Percentiles rank a stretch among this genome's conserved stretches.
These are phyloP conservation scores for Glaucopsyche alexis DNA, from an alignment of 2,888 invertebrate species.

Conservation along the genomic window DNA sequence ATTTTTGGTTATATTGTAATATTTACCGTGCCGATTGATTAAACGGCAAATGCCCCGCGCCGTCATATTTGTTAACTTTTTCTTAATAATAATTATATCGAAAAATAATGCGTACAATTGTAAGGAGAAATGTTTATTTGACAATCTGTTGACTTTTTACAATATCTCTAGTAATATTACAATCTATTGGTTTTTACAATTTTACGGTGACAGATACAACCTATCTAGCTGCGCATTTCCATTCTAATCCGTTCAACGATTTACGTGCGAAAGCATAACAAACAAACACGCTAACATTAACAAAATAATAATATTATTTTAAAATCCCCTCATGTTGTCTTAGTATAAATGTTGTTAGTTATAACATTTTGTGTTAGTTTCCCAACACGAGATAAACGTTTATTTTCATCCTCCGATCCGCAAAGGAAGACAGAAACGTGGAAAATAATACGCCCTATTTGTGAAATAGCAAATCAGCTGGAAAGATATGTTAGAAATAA, in stretches of 20 bases:
- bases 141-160: no score
- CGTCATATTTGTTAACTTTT: no score
- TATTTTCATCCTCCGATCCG: conserved; percentile 9
- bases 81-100: no score
- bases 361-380: neutral
- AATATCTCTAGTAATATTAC: no score
- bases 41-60: no score
- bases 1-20: no score
- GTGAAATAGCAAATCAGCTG: conserved; percentile 19
- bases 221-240: neutral
- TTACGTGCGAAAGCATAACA: neutral
- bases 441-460: conserved; percentile 19
- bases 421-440: conserved; percentile 9
- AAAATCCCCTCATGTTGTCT: neutral
- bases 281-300: neutral
- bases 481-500: conserved; percentile 20
- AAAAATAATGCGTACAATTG: no score
- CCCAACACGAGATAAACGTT: conserved; percentile 1
- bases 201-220: no score
- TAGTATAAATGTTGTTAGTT: neutral
- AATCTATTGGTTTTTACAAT: no score
- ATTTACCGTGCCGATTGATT: no score
- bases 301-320: neutral
- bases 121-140: no score
- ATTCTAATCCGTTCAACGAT: neutral